A percentile compares a stretch with the other conserved stretches of the same genome.
Conservation (phyloP, 92 coral and sea anemone genomes). For the Palythoa heliodiscus region DNA sequence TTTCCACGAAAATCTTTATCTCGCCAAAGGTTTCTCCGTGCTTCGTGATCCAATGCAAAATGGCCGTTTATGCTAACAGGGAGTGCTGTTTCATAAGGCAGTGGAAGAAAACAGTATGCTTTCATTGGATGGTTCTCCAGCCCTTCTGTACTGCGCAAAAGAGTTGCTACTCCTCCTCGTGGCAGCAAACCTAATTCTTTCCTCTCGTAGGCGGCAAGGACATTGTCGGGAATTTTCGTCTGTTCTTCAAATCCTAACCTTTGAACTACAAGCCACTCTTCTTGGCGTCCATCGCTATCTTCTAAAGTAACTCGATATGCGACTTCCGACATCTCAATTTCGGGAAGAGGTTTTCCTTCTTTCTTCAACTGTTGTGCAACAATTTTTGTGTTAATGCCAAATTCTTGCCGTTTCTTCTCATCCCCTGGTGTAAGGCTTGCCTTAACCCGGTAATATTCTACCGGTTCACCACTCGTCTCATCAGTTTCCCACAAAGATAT, state of each 20-base stretch:
- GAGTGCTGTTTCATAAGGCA: conserved; percentile 65
- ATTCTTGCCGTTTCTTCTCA: conserved; percentile 55
- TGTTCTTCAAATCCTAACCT: conserved; percentile 68
- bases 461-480: conserved; percentile 37
- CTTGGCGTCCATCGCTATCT: conserved; percentile 58
- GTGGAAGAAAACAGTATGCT: conserved; percentile 80
- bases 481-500: conserved; percentile 71
- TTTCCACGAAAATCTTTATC: conserved; percentile 64
- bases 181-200: conserved; percentile 84
- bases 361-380: conserved; percentile 18
- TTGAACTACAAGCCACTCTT: conserved; percentile 80
- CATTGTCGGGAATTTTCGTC: conserved; percentile 21
- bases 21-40: conserved; percentile 68
- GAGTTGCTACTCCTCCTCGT: conserved; percentile 87
- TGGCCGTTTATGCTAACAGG: conserved; percentile 93
- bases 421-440: conserved; percentile 59
- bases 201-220: conserved; percentile 48
- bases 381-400: conserved; percentile 48
- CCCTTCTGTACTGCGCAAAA: not conserved
- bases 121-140: conserved; percentile 26
- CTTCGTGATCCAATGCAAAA: conserved; percentile 77
- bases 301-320: conserved; percentile 61
- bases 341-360: conserved; percentile 32
- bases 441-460: conserved; percentile 52
- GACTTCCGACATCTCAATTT: conserved; percentile 55